Evolutionary conservation across 2,888 invertebrate species (phyloP).

Genomic region (Lagria hirta): DNA sequence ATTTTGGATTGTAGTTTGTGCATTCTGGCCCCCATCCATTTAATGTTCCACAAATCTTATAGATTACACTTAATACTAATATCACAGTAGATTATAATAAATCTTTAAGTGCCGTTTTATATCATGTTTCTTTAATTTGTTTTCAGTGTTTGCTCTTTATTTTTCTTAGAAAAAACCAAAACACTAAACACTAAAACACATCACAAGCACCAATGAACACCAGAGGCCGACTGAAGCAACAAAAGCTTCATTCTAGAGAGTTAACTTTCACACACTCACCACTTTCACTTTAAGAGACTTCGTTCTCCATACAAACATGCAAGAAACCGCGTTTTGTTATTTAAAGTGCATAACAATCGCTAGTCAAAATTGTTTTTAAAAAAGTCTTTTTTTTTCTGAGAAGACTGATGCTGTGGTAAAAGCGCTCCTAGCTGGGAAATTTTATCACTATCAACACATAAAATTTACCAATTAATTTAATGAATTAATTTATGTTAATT

Average conservation of each 20-base stretch:
- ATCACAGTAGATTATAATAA: conserved; percentile 23
- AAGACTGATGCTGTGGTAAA: not conserved
- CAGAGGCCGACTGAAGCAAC: conserved; percentile 50
- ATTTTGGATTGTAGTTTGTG: conserved; percentile 52
- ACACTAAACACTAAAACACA: conserved; percentile 45
- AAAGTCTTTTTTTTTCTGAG: too few relatives aligned
- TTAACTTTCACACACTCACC: conserved; percentile 53
- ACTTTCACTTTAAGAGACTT: conserved; percentile 50
- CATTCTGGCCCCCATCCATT: conserved; percentile 47
- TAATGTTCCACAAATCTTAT: conserved; percentile 18
- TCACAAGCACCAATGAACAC: conserved; percentile 51
- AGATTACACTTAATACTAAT: conserved; percentile 20
- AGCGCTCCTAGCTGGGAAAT: not conserved
- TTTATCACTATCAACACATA: not conserved
- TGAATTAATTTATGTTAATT: too few relatives aligned
- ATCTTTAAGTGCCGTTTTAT: not conserved
- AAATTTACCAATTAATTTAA: too few relatives aligned
- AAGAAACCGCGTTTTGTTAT: conserved; percentile 21
- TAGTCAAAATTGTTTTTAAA: too few relatives aligned
- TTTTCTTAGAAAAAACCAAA: conserved; percentile 34
- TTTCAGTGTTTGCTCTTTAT: conserved; percentile 12
- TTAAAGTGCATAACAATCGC: conserved; percentile 18
- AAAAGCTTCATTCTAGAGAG: conserved; percentile 50
- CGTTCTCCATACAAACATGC: conserved; percentile 27
- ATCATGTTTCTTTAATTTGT: conserved; percentile 5